A percentile compares a stretch with the other conserved stretches of the same genome.
These are phyloP conservation scores for Alca torda DNA, from an alignment of 2,797 vertebrate genomes.

Conservation along the genomic window DNA sequence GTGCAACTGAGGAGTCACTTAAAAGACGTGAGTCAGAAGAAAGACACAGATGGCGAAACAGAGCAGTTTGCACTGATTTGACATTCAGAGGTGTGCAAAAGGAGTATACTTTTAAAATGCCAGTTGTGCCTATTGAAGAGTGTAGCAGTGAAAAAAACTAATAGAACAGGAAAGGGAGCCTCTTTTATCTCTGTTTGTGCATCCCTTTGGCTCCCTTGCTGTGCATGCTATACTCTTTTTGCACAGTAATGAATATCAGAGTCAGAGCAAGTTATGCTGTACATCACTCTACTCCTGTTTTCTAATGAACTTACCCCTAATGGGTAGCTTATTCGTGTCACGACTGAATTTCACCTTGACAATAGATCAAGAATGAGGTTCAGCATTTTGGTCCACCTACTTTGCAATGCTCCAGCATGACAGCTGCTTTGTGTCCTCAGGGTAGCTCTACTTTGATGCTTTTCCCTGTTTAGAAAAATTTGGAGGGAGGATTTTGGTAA, in stretches of 20 bases:
- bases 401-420: neutral
- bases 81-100: neutral
- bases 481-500: slow-evolving; percentile 48
- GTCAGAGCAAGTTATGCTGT: slow-evolving; percentile 9
- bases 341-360: slow-evolving; percentile 50
- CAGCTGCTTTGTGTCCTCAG: slow-evolving; percentile 46
- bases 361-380: slow-evolving; percentile 41
- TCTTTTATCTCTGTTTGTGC: neutral
- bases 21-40: neutral
- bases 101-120: neutral
- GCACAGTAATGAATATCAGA: slow-evolving; percentile 27
- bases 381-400: slow-evolving; percentile 19
- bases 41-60: neutral
- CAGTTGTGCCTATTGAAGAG: neutral
- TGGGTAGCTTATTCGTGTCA: slow-evolving; percentile 25
- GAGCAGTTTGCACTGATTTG: neutral
- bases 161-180: neutral
- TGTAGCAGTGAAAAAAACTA: neutral
- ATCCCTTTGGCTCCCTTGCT: slow-evolving; percentile 6
- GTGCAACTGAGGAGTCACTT: neutral
- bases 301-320: slow-evolving; percentile 18
- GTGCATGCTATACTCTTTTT: neutral
- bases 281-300: slow-evolving; percentile 20
- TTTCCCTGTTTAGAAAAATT: slow-evolving; percentile 32
- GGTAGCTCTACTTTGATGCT: slow-evolving; percentile 45